Base-by-base conservation (phyloP, 2,797 vertebrate species). In the Trachurus trachurus region DNA sequence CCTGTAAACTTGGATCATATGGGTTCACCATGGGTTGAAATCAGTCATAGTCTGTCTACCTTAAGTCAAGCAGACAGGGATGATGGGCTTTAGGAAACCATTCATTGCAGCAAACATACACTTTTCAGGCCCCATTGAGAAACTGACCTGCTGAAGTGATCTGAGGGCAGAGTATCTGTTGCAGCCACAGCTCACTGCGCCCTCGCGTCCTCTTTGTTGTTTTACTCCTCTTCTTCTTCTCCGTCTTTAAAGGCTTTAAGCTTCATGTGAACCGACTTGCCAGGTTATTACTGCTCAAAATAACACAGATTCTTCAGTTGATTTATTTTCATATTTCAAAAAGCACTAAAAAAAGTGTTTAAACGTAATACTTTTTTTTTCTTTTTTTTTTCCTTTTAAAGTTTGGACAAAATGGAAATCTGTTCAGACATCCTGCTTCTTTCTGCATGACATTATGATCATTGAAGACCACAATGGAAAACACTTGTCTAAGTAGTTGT, bases 31-130 rank as follows among this genome's bases (percentile, higher is more conserved):
- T n/a, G 76, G 80, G 81, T 74, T 86, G 85, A 89, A 90, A 88
- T 93, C 87, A 90, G 91, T 91, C 85, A 88, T 89, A 91, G 86
- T 89, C 87, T 82, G 83, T 87, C 81, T 45, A 69, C 74, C 60
- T 71, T 87, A 83, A 92, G 78, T 87, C 71, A 80, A 84, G 81
- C 84, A 78, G 83, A 88, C 91, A 87, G 78, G 83, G 78, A 87
- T 86, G 88, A 85, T 85, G 81, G 81, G 81, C 71, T 88, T 86
- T 86, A 87, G 85, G 88, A 89, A 90, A 85, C 80, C 76, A 85
- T 92, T 92, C 77, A 89, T 88, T 82, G 77, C 39, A 58, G 77
- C 66, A 76, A 87, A 83, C 71, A 62, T 61, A 72, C 75, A 89
- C 81, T 83, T 77, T 86, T 87, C 79, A 89, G 68, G 76, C 75